Percentiles rank a stretch among this genome's conserved stretches.
These are phyloP conservation scores for Cerastoderma edule DNA, from an alignment of 2,888 invertebrate species.

Conservation along the genomic window DNA sequence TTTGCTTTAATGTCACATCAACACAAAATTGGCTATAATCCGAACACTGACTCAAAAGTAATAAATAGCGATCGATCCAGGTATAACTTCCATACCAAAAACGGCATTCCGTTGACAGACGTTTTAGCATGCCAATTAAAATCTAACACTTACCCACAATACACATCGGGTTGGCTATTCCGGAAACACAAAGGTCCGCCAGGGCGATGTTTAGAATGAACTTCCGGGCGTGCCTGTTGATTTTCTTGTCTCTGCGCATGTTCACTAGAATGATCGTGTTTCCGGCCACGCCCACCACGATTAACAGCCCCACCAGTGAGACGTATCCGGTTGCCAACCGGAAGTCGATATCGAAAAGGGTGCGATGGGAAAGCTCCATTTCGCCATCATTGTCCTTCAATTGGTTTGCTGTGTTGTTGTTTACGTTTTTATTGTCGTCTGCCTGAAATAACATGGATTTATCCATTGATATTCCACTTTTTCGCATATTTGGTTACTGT, in stretches of 20 bases:
- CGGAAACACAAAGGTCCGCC: constrained; percentile 74
- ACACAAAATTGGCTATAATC: neutral
- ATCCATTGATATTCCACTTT: no score
- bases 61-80: neutral
- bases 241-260: constrained; percentile 48
- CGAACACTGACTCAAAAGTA: neutral
- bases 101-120: neutral
- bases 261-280: constrained; percentile 67
- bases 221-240: constrained; percentile 64
- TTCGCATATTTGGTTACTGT: no score
- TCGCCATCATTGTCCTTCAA: no score
- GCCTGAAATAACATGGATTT: no score
- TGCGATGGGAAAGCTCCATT: no score
- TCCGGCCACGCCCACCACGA: constrained; percentile 50
- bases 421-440: no score
- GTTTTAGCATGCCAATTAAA: neutral
- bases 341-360: constrained; percentile 61
- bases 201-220: constrained; percentile 73
- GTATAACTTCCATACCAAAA: neutral
- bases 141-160: constrained; percentile 73
- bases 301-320: constrained; percentile 48
- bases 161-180: constrained; percentile 75
- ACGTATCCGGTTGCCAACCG: constrained; percentile 64
- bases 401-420: no score
- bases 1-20: neutral